Evolutionary conservation across 2,888 invertebrate species (phyloP), one percentile per base, ranked within the genome.

Genomic region (Luperina testacea): DNA sequence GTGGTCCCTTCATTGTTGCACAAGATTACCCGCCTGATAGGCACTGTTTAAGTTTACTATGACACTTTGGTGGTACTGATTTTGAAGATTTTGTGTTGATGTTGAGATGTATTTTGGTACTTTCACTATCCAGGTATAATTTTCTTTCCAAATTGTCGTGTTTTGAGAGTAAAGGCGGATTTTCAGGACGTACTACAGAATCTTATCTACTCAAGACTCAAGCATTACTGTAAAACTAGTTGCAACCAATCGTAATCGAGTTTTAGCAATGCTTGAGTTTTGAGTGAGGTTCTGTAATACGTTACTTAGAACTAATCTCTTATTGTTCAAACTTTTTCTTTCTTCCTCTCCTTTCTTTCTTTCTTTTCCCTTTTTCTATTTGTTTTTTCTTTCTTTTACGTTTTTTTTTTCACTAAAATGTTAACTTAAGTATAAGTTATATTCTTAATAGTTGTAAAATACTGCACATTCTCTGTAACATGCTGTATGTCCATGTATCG

Each of bases 1-100:
- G 81, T n/a, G 73, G 72, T 65, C 75, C 73, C 72, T 61, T 80
- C 84, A 85, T 89, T 88, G 87, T 88, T 75, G 61, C 74, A 71
- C 48, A 15, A 82, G 89, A 88, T 87, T 80, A 65, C 59, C 53
- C 63, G 42, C 32, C 67, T 15, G 88, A 87, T 87, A 83, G 13
- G 7, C 65, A 74, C 45, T 83, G 85, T 78, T 80, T 82, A 71
- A 85, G 83, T 82, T 82, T 72, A 85, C 73, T 65, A 72, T 73
- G 64, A 65, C 48, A 78, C 74, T 73, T 63, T 73, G 59, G 42
- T 76, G 72, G 48, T 78, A 15, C 1, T 32, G 53, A 78, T 77
- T 85, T 71, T 45, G 51, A 32, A 72, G 20, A 32, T 51, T 57
- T 24, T 61, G 53, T 42, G 61, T 72, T 53, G 53, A 32, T 72